Conservation (phyloP, 2,113 vertebrate genomes). For the Oxygymnocypris stewartii region DNA sequence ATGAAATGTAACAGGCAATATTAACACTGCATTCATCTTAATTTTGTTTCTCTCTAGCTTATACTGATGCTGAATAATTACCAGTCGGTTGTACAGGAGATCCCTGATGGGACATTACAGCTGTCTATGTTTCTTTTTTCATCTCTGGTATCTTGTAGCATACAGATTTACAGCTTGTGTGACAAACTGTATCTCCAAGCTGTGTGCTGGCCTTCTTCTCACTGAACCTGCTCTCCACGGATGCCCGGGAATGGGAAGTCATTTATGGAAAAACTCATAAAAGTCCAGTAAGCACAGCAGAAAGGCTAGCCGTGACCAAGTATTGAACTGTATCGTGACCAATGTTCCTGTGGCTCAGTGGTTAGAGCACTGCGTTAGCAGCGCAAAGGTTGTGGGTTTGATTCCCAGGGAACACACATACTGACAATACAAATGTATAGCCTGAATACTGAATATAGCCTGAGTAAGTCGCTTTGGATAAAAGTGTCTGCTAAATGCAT, state of each 20-base stretch:
- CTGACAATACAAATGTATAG: too few species aligned
- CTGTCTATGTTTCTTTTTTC: constrained; percentile 52
- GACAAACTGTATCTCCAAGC: constrained; percentile 9
- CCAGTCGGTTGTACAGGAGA: constrained; percentile 51
- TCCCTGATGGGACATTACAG: constrained; percentile 63
- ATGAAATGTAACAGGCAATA: not conserved
- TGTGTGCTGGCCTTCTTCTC: not conserved
- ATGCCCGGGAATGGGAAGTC: not conserved
- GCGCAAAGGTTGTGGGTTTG: too few species aligned
- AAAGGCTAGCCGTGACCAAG: too few species aligned
- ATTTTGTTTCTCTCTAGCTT: not conserved
- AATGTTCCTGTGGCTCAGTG: too few species aligned
- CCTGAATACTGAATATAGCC: too few species aligned
- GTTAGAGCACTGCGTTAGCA: too few species aligned
- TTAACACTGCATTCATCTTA: constrained; percentile 13
- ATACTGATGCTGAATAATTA: constrained; percentile 60
- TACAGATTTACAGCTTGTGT: not conserved
- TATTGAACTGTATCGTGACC: too few species aligned
- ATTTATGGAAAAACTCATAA: not conserved
- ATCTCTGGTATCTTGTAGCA: constrained; percentile 10
- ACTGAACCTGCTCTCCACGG: not conserved
- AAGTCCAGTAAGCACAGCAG: too few species aligned
- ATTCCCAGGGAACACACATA: too few species aligned
- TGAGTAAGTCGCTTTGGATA: too few species aligned
- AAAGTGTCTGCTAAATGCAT: too few species aligned